Base-by-base conservation (phyloP, 2,113 vertebrate genomes). In the Saccopteryx leptura region DNA sequence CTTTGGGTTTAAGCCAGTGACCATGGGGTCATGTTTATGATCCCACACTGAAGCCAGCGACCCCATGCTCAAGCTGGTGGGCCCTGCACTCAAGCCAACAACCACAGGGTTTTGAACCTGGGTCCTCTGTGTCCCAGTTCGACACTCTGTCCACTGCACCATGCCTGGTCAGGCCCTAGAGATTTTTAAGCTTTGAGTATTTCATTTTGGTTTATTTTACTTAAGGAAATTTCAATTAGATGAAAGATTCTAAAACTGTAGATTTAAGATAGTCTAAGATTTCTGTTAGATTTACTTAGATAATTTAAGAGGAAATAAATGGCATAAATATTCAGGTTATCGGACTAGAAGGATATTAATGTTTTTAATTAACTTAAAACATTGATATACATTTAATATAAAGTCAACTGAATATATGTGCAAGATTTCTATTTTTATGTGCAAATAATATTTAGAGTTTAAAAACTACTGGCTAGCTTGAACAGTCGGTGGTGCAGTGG, bases 301-400 rank as follows among this genome's bases (percentile, higher is more conserved):
- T 86, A 74, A 82, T 74, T 89, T 86, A 75, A 75, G 28, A 82
- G 19, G 33, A 88, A 65, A 21, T 84, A 84, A 80, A 74, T 65
- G 87, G 14, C n/a, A 66, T 78, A 82, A 50, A 54, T 88, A 80
- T 56, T 81, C 21, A 95, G 24, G 21, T 92, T 69, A 69, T 48
- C 63, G 61, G 28, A 75, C 31, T 81, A 86, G 76, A 50, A 26
- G 17, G 18, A 56, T 60, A 71, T 80, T 95, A 74, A 15, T 76
- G 17, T 96, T 88, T 85, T 92, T 63, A 90, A 46, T 72, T 93
- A 58, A 84, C 69, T 76, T 82, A 74, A 90, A 85, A 86, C 46
- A 79, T 56, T 60, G 7, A 33, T 88, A 66, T 84, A 50, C 24
- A 18, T 46, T 95, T 78, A 80, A 48, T 91, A 48, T 76, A 69